Evolutionary conservation across 2,113 vertebrate genomes (phyloP).

Genomic region (Mustela nigripes): DNA sequence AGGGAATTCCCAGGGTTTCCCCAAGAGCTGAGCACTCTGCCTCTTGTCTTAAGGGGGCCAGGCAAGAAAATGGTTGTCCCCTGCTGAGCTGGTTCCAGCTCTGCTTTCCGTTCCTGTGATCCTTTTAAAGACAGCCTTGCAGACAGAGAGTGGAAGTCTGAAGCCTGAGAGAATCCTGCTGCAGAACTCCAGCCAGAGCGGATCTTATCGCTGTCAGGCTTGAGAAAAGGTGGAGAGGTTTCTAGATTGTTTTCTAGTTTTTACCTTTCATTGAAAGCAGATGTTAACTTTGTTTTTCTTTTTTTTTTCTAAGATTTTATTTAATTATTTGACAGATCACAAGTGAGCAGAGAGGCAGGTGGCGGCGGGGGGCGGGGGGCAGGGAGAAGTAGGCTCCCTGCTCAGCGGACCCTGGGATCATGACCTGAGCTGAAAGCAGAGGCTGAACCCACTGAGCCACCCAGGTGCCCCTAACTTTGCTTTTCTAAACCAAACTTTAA

Average conservation of each 20-base stretch:
- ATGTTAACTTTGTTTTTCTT: neutral
- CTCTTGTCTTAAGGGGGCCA: neutral
- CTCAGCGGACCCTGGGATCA: too few relatives aligned
- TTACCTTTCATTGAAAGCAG: neutral
- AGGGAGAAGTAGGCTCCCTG: too few relatives aligned
- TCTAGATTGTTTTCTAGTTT: neutral
- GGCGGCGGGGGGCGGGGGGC: accelerated
- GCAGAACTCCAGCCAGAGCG: accelerated
- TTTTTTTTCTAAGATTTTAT: too few relatives aligned
- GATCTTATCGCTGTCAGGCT: neutral
- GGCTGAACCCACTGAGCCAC: too few relatives aligned
- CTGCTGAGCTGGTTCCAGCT: neutral
- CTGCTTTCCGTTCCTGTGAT: neutral
- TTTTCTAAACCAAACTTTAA: too few relatives aligned
- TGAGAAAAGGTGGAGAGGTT: neutral
- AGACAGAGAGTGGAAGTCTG: neutral
- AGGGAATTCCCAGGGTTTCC: neutral
- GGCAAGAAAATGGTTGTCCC: neutral
- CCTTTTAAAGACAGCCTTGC: neutral
- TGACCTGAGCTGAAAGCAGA: too few relatives aligned
- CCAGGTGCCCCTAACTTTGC: too few relatives aligned
- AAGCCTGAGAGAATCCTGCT: neutral
- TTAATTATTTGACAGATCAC: too few relatives aligned
- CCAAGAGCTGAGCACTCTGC: neutral
- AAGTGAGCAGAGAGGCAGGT: too few relatives aligned